Evolutionary conservation across 2,797 vertebrate genomes (phyloP), one percentile per base, ranked within the genome.

Genomic region (Molossus molossus): DNA sequence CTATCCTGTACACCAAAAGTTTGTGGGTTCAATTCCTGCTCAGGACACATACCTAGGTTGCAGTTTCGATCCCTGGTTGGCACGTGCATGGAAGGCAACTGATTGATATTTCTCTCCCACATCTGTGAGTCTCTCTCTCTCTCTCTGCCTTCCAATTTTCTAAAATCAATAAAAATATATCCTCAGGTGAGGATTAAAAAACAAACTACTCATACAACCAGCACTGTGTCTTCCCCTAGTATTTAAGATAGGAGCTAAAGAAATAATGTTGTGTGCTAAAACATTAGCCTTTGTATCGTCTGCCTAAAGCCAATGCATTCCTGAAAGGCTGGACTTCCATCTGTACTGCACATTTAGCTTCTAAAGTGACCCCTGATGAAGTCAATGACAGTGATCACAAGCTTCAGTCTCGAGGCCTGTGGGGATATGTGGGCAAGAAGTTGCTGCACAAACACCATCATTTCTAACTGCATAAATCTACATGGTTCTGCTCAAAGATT

Each of bases 251-350:
- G 23, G 40, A 23, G 25, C 29, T 93, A 60, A 77, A 80, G 62
- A 86, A 82, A 69, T 50, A 50, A 4, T 29, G 82, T 65, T 23
- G 10, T 25, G 37, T 50, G 15, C 23, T 70, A 14, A 94, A 96
- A 96, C 83, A 67, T 84, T 50, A 72, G 82, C 55, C 23, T 75
- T 89, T 60, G 14, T 91, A 18, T 77, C 25, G 77, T 87, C 76
- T 33, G 18, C 11, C 11, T 73, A 90, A 91, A 87, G 67, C 14
- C 57, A 82, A 11, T 91, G 37, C 33, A 60, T 83, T 79, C 67
- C 33, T 65, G 27, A 65, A 90, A 87, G 37, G 23, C 45, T 87
- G 58, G 15, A 76, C 90, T 91, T 85, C 65, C 85, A 69, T 57
- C 69, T 87, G 57, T 12, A 48, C 14, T 50, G 4, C 29, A 45